Base-by-base conservation (phyloP, 1,140 invertebrate species). In the Ganaspis sp. region DNA sequence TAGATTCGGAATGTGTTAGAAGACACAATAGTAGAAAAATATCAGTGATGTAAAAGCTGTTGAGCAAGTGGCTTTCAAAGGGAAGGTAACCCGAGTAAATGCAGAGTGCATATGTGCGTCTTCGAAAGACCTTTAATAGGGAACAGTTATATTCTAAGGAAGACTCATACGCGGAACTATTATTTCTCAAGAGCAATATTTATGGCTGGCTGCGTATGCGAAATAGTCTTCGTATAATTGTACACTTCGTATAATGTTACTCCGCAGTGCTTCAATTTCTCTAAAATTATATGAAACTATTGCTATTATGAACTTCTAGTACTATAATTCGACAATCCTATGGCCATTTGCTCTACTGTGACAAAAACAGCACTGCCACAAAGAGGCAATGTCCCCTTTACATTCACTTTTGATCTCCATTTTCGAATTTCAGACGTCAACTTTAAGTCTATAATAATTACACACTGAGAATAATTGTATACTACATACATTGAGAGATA, bases 171-270 rank as follows among this genome's bases (percentile, higher is more conserved):
- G 58, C 58, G 58, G 58, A 64, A 64, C 58, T 64, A 64, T 64
- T 64, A 64, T 64, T 64, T 64, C 58, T 64, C 23, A 29, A 26
- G 23, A 64, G 23, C 58, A 64, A 64, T 64, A 64, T 64, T 64
- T 29, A 64, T 64, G 58, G 58, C 58, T 64, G 58, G 26, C 26
- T 64, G 12, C 23, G 23, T 34, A 64, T 12, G 23, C 4, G 58
- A 64, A 64, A 29, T 34, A 29, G 58, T 15, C 12, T 29, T 64
- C 11, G 15, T 64, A 34, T 26, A 64, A 64, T 64, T 64, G 15
- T 64, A 58, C 12, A 64, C 58, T 15, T 4, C 12, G 26, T 9
- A 29, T 26, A 64, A 64, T 64, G 1, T 29, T 34, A 29, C 23
- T 64, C 12, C 15, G 21, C 26, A 12, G 26, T 64, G 26, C 23